Evolutionary conservation across 2,113 vertebrate species (phyloP), one percentile per base, ranked within the genome.

Genomic region (Hepsetus odoe): DNA sequence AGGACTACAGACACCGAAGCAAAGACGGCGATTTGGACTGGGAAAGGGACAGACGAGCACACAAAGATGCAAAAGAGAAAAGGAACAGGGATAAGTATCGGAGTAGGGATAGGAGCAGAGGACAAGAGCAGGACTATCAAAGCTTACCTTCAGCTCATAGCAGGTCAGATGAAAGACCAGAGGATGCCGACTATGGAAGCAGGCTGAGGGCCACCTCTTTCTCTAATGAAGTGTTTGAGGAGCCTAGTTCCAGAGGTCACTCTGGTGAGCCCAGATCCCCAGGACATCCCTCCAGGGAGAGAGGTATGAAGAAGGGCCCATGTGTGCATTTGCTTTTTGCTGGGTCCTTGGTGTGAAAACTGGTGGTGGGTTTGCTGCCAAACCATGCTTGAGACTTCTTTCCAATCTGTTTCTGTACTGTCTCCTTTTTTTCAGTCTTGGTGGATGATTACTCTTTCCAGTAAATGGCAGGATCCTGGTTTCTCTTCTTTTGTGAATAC

Each of bases 281-380:
- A 53, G 59, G 55, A 61, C 84, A 44, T 35, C 72, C 72, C 74
- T 85, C 42, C 66, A 82, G 5, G 55, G 88, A 92, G 53, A 74
- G 94, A 98, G 97, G 97, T 98, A 98, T 94, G 88, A 49, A 30
- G 51, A 80, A 22, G 79, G 82, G 77, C 68, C 76, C 32, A 53
- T 69, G 77, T 64, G 32, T 79, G 59, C 62, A 59, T 13, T 5
- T 77, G 76, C 46, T 84, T 83, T 71, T 35, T 55, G 44, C 80
- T 82, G 67, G 59, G 35, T 55, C 61, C 81, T 72, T 90, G 86
- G 82, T 82, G 89, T 86, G 84, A 51, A 38, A 55, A 67, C 74
- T 74, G 82, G 82, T 84, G 82, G 64, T 70, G 70, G 79, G 74
- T 32, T 51, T 78, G 51, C 65, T 70, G 46, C 46, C 58, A 76